Base-by-base conservation (phyloP, 2,797 vertebrate species). In the Diceros bicornis region DNA sequence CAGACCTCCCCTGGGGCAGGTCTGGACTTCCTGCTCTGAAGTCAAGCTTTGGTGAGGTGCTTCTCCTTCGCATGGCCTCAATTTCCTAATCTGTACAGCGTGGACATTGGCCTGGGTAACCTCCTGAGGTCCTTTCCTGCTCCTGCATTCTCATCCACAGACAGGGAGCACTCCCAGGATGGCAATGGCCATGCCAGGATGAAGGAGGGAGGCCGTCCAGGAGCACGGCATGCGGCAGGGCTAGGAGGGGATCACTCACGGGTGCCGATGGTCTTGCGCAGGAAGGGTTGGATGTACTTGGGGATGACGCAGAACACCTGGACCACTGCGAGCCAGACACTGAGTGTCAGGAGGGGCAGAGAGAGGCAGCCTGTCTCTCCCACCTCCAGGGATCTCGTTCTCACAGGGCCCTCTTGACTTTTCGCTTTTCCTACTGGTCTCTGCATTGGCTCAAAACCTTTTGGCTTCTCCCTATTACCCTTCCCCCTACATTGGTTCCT, bases 291-390 rank as follows among this genome's bases (percentile, higher is more conserved):
- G 79, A 99, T 12, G 75, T 98, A 99, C 0, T 0, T 0, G 0
- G 99, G 99, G 72, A 99, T 69, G 94, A 92, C 0, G 37, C 99
- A 99, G 98, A 99, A 98, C 20, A 98, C 0, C 13, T 92, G 37
- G 37, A 5, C 27, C 41, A 96, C 99, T 99, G 97, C 0, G 61
- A 84, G 9, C 74, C 17, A 4, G 82, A 47, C 12, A 8, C 3
- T 2, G 32, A 13, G 55, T 20, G 50, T 93, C 66, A 32, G 78
- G 52, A 29, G 71, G 41, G 47, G 32, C n/a, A 12, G 47, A 55
- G 61, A 2, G 1, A 0, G 0, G 0, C 6, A 4, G 18, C 27
- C 64, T 11, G 79, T 29, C 77, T n/a, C 11, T 8, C 59, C 81
- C 0, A 0, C 25, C 55, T 62, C 74, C 21, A 16, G n/a, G 23